Evolutionary conservation across 1,140 invertebrate genomes (phyloP), one percentile per base, ranked within the genome.

Genomic region (Euwallacea similis): DNA sequence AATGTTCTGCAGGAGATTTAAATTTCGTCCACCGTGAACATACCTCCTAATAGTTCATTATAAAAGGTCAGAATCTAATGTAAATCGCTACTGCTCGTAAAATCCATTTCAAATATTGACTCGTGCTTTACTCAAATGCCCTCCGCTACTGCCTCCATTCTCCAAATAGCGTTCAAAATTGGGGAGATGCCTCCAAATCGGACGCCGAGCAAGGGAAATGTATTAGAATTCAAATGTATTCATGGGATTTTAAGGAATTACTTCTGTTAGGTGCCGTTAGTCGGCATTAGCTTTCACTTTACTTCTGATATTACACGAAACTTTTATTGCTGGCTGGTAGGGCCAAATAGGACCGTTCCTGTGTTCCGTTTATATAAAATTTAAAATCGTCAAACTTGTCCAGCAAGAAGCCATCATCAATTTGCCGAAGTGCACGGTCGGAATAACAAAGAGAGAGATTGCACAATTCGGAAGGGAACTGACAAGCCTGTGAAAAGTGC

Each of bases 231-330:
- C 61, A 70, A 70, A 70, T 70, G 44, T 70, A 70, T 70, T 70
- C 69, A 70, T 58, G 16, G 69, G 69, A 70, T 70, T 64, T 70
- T 70, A 70, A 65, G 61, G 69, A 64, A 70, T 70, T 70, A 70
- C 69, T 58, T 65, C 60, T 70, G 69, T 70, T 58, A 62, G 60
- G 33, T 54, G 67, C 67, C 60, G 46, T 62, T 69, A 69, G 47
- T 54, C 46, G 33, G 60, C 42, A 62, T 69, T 54, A 58, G 61
- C 60, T 70, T 65, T 65, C 61, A 56, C 59, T 69, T 62, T 69
- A 69, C 47, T 69, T 55, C 13, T 62, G 21, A 62, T 54, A 69
- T 69, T 69, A 55, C 66, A 60, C 60, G 55, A 67, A 68, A n/a
- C 33, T 68, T 68, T 68, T 68, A 68, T 60, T 8, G 42, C 13